Base-by-base conservation (phyloP, 2,113 vertebrate species). In the Syngnathus floridae region DNA sequence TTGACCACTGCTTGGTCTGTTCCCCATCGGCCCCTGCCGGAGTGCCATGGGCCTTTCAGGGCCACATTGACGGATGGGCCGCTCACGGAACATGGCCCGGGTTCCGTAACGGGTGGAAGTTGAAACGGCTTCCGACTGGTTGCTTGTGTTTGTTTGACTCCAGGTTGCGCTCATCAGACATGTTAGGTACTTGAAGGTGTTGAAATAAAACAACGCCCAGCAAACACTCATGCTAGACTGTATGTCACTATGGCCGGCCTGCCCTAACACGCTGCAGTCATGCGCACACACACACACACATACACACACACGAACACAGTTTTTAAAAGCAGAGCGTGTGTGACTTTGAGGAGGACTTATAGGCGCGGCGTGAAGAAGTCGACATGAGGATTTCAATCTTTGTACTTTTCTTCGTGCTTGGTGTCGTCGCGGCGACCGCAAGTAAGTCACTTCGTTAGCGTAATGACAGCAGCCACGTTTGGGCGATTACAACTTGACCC, bases 311-410 rank as follows among this genome's bases (percentile, higher is more conserved):
- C 52, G 8, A 7, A 21, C 52, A 54, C 11, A 22, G 1, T 8
- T 35, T 55, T 55, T 55, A 55, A 55, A 55, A 55, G 54, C 54
- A 7, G 54, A 31, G 54, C 2, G 52, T 54, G 22, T 35, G 22
- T 3, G 43, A 60, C n/a, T 54, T 5, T 35, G 2, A 46, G 5
- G 16, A 69, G 10, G 54, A 38, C 55, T 48, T 49, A 62, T 22
- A 13, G 31, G n/a, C 31, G 12, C n/a, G 7, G 49, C 22, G 36
- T 5, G 48, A 65, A 41, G 21, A 64, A 12, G 4, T 37, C 66
- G n/a, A 55, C 72, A 84, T 82, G 77, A 68, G 3, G 82, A 78
- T 82, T 52, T 85, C 64, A 31, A 14, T 90, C 36, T 81, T 56
- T 1, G 77, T 51, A 0, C 1, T 88, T 13, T 64, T 82, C 60